phyloP scores from a whole-genome alignment of 2,888 invertebrate species.

The Drosophila buzzatii region DNA sequence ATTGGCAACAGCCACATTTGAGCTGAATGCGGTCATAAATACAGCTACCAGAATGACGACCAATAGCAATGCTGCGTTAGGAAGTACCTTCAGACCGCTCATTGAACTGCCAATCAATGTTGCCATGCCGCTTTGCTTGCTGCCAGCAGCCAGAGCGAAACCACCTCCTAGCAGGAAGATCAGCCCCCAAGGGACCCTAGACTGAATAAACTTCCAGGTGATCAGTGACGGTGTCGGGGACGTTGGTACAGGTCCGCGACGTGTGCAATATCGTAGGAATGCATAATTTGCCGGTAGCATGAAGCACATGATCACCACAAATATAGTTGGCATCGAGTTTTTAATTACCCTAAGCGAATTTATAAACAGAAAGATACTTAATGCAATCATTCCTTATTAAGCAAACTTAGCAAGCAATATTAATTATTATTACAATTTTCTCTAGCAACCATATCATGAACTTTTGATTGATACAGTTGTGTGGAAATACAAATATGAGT shows the following conservation, averaged over 20 bases:
- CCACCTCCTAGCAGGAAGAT: slow-evolving; percentile 95
- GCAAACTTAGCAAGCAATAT: too few relatives aligned
- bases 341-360: slow-evolving; percentile 88
- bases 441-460: too few relatives aligned
- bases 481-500: too few relatives aligned
- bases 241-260: slow-evolving; percentile 85
- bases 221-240: slow-evolving; percentile 90
- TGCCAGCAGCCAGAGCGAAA: slow-evolving; percentile 95
- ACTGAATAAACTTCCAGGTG: slow-evolving; percentile 93
- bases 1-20: slow-evolving; percentile 96
- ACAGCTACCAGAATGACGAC: slow-evolving; percentile 92
- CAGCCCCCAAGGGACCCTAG: slow-evolving; percentile 96
- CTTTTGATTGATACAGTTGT: too few relatives aligned
- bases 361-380: background rate
- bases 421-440: too few relatives aligned
- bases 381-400: too few relatives aligned
- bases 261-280: slow-evolving; percentile 89
- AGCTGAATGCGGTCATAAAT: slow-evolving; percentile 94
- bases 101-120: slow-evolving; percentile 90
- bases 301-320: slow-evolving; percentile 93
- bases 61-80: slow-evolving; percentile 89
- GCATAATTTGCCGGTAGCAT: slow-evolving; percentile 92
- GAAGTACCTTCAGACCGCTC: slow-evolving; percentile 88
- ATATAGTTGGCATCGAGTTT: slow-evolving; percentile 93
- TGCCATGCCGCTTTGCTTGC: slow-evolving; percentile 92